These are phyloP conservation scores for Zaprionus bogoriensis DNA, from an alignment of 2,888 invertebrate genomes.

Conservation along the genomic window DNA sequence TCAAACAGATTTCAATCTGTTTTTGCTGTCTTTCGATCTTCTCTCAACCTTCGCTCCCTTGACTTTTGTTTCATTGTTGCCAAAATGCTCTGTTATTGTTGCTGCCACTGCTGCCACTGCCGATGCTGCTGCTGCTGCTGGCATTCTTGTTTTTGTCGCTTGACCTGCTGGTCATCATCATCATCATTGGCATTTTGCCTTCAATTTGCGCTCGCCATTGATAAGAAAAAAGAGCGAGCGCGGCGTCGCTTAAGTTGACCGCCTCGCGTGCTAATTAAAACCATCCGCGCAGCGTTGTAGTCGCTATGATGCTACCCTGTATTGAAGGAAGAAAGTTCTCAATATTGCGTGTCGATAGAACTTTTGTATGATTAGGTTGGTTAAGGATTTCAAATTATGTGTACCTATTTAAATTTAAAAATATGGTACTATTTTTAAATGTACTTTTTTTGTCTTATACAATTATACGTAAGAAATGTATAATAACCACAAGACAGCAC, in stretches of 20 bases:
- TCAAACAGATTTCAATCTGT: conserved; percentile 80
- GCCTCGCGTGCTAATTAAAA: conserved; percentile 51
- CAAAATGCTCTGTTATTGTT: conserved; percentile 57
- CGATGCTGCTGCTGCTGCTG: conserved; percentile 5
- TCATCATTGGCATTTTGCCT: conserved; percentile 65
- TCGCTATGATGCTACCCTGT: not conserved
- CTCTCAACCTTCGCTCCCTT: conserved; percentile 21
- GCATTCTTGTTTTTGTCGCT: conserved; percentile 23
- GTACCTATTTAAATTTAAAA: too few species aligned
- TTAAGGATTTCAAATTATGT: too few species aligned
- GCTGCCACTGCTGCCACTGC: conserved; percentile 6
- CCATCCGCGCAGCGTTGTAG: conserved; percentile 11
- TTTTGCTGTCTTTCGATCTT: conserved; percentile 65
- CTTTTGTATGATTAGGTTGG: too few species aligned
- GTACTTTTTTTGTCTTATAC: too few species aligned
- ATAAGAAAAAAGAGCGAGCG: conserved; percentile 1
- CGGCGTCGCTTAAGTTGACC: conserved; percentile 34
- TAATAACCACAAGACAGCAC: too few species aligned
- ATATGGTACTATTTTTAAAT: too few species aligned
- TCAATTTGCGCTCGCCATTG: conserved; percentile 67
- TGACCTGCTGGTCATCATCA: conserved; percentile 42
- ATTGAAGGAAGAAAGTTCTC: not conserved
- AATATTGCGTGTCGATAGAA: too few species aligned
- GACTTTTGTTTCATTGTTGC: conserved; percentile 67
- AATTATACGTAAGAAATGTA: too few species aligned